These are phyloP conservation scores for Drosophila helvetica DNA, from an alignment of 2,888 invertebrate species.

Conservation along the genomic window DNA sequence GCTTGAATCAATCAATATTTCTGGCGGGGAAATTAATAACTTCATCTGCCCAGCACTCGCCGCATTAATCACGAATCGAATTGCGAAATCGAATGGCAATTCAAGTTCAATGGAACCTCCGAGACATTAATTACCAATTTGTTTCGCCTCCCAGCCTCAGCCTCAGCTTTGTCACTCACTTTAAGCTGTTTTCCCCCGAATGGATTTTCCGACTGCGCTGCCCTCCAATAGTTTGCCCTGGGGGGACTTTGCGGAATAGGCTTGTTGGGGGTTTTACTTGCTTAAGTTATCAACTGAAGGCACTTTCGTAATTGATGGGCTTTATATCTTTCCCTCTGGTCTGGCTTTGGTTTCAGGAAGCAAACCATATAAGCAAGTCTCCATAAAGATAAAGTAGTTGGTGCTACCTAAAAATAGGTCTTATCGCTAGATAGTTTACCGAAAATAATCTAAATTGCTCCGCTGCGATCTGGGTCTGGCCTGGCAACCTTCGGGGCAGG, in stretches of 20 bases:
- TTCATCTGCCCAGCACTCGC: conserved; percentile 36
- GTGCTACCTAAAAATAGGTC: conserved; percentile 41
- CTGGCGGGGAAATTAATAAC: conserved; percentile 46
- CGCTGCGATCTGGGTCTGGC: neutral
- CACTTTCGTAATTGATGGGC: conserved; percentile 34
- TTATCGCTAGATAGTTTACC: conserved; percentile 21
- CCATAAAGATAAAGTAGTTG: conserved; percentile 37
- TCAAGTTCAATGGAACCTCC: conserved; percentile 59
- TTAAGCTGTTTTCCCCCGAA: neutral
- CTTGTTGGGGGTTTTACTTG: conserved; percentile 7
- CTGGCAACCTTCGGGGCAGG: conserved; percentile 8
- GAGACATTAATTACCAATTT: conserved; percentile 38
- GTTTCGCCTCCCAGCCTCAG: conserved; percentile 23
- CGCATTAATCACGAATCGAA: conserved; percentile 47
- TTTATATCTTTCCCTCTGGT: conserved; percentile 16
- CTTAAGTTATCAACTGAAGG: conserved; percentile 17
- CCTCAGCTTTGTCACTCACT: conserved; percentile 9
- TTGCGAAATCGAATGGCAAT: conserved; percentile 45
- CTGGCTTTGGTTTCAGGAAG: neutral
- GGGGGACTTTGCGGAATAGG: conserved; percentile 9
- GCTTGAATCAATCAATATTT: conserved; percentile 36
- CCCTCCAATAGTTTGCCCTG: neutral
- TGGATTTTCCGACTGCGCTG: conserved; percentile 10
- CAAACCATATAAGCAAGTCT: neutral
- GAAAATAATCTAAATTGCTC: conserved; percentile 35